These are phyloP conservation scores for Adoxophyes honmai DNA, from an alignment of 1,140 invertebrate species.

Conservation along the genomic window DNA sequence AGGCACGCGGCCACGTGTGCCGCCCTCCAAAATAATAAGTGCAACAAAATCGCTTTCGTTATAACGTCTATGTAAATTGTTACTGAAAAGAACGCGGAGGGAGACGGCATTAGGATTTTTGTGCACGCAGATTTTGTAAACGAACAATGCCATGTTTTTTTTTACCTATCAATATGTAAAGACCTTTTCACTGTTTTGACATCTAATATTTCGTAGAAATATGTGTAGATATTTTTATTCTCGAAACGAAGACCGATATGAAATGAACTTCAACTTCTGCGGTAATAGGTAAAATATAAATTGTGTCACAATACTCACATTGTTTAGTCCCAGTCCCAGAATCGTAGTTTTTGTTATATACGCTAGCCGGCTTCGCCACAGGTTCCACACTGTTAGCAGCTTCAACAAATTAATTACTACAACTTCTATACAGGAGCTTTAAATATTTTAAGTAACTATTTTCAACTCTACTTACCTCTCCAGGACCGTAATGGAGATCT, in stretches of 20 bases:
- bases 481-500: slow-evolving; percentile 19
- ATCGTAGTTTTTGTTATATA: too few species aligned
- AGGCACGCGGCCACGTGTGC: slow-evolving; percentile 29
- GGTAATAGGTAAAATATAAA: background rate
- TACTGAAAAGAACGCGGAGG: slow-evolving; percentile 44
- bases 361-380: background rate
- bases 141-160: too few species aligned
- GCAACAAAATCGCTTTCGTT: slow-evolving; percentile 30
- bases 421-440: too few species aligned
- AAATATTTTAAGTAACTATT: too few species aligned
- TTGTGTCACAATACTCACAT: slow-evolving; percentile 33
- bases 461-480: slow-evolving; percentile 24
- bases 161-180: too few species aligned
- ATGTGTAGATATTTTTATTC: too few species aligned
- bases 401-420: slow-evolving; percentile 20
- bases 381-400: slow-evolving; percentile 26
- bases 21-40: slow-evolving; percentile 42
- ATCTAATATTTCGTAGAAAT: too few species aligned
- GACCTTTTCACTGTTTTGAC: too few species aligned
- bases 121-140: too few species aligned
- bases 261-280: background rate
- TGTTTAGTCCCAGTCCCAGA: slow-evolving; percentile 23
- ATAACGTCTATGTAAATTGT: slow-evolving; percentile 28
- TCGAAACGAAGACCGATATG: too few species aligned
- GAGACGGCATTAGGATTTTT: too few species aligned